Percentiles rank a stretch among this genome's conserved stretches.
Evolutionary conservation across 2,888 invertebrate species (phyloP).

Genomic region (Dyspetes luteomarginatus): DNA sequence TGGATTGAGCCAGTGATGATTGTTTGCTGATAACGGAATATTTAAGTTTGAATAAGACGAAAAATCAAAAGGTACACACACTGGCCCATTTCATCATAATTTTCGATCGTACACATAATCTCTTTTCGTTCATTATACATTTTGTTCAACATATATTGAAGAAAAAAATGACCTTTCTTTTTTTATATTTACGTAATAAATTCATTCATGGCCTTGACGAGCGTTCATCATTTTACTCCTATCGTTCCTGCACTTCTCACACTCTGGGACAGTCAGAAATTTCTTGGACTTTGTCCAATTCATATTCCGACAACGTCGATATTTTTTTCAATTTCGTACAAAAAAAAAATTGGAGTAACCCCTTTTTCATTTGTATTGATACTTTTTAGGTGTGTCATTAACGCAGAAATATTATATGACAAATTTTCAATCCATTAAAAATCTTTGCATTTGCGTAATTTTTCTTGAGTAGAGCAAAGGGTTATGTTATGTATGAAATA

Average conservation of each 20-base stretch:
- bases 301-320: not conserved
- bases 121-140: not conserved
- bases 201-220: slow-evolving; percentile 22
- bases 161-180: not conserved
- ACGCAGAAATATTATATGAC: not conserved
- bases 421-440: too few relatives aligned
- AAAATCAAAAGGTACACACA: slow-evolving; percentile 40
- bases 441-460: too few relatives aligned
- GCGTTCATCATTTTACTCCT: not conserved
- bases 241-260: not conserved
- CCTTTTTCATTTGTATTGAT: not conserved
- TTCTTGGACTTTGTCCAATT: not conserved
- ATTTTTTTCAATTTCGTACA: not conserved
- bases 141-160: not conserved
- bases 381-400: not conserved
- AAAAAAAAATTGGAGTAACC: not conserved
- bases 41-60: not conserved
- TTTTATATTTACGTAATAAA: slow-evolving; percentile 32
- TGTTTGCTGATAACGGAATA: slow-evolving; percentile 33
- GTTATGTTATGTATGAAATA: too few relatives aligned
- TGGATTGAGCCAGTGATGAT: slow-evolving; percentile 34
- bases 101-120: not conserved
- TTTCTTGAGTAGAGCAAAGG: too few relatives aligned
- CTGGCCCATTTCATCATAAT: not conserved
- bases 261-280: not conserved